phyloP scores from a whole-genome alignment of 2,888 invertebrate species.

The Exephanes ischioxanthus region DNA sequence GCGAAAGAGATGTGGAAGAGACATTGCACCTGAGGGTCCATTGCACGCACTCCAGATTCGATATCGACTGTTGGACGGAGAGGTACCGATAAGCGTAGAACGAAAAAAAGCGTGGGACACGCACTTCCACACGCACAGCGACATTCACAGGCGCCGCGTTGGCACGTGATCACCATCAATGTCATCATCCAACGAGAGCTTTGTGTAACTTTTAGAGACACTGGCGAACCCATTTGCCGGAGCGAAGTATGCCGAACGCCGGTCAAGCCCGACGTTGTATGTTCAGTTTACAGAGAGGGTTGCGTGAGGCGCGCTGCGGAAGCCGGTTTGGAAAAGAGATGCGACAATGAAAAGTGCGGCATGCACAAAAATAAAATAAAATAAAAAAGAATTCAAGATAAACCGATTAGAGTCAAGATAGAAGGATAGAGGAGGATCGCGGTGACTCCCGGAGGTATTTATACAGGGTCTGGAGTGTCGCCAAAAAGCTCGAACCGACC shows the following conservation, averaged over 20 bases:
- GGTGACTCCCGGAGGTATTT: slow-evolving; percentile 82
- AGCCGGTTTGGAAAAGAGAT: not conserved
- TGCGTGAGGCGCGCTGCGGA: not conserved
- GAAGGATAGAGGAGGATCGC: slow-evolving; percentile 61
- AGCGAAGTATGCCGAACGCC: not conserved
- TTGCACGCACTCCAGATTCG: slow-evolving; percentile 44
- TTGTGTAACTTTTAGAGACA: slow-evolving; percentile 26
- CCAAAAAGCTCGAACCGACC: slow-evolving; percentile 83
- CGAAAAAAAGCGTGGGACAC: slow-evolving; percentile 26
- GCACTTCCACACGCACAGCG: not conserved
- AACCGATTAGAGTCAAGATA: slow-evolving; percentile 28
- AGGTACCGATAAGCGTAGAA: slow-evolving; percentile 15
- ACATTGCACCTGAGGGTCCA: not conserved
- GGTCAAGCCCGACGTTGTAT: not conserved
- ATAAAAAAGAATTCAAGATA: slow-evolving; percentile 27
- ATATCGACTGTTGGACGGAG: slow-evolving; percentile 29
- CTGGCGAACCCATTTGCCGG: slow-evolving; percentile 16
- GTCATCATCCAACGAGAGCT: slow-evolving; percentile 20
- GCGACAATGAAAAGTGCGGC: not conserved
- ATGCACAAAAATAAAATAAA: slow-evolving; percentile 31
- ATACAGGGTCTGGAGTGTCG: slow-evolving; percentile 82
- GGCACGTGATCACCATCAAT: slow-evolving; percentile 18
- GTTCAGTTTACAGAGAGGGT: slow-evolving; percentile 2
- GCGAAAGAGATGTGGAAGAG: not conserved
- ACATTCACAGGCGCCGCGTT: not conserved